phyloP scores from a whole-genome alignment of 2,888 invertebrate species.

The Tiliacea citrago region DNA sequence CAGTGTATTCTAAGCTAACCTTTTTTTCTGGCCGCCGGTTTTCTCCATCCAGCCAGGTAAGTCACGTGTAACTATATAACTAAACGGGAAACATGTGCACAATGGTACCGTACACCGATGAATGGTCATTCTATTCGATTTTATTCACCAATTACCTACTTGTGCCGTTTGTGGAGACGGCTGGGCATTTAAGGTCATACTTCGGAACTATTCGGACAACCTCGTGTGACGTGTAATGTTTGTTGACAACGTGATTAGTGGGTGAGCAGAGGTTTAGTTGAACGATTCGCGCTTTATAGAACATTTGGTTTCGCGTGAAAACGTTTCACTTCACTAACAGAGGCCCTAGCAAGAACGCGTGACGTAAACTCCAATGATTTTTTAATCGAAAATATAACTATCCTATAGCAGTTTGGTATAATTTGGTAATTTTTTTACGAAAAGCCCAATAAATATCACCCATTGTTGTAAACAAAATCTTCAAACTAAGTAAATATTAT shows the following conservation, averaged over 20 bases:
- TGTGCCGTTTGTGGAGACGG: slow-evolving; percentile 65
- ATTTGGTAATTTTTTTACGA: too few species aligned
- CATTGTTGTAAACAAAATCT: too few species aligned
- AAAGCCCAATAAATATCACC: too few species aligned
- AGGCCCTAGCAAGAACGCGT: not conserved
- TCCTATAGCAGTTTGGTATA: not conserved
- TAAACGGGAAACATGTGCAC: slow-evolving; percentile 40
- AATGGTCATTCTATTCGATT: slow-evolving; percentile 55
- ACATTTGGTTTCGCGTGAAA: not conserved
- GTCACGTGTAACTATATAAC: slow-evolving; percentile 26
- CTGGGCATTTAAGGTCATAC: slow-evolving; percentile 41
- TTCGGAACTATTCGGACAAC: slow-evolving; percentile 38
- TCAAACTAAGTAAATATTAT: not conserved
- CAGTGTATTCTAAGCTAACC: slow-evolving; percentile 15
- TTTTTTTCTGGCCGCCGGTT: not conserved
- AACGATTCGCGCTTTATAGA: not conserved
- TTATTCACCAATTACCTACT: slow-evolving; percentile 75
- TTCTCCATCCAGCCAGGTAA: slow-evolving; percentile 22
- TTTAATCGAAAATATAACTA: not conserved
- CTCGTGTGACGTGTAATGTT: slow-evolving; percentile 31
- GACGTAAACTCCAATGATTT: not conserved
- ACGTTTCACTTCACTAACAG: not conserved
- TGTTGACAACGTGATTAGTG: slow-evolving; percentile 19
- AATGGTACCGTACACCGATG: slow-evolving; percentile 41
- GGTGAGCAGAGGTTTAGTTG: not conserved